Evolutionary conservation across 53 echinoderm and acorn worm genomes (phyloP).

Genomic region (Luidia sarsii): DNA sequence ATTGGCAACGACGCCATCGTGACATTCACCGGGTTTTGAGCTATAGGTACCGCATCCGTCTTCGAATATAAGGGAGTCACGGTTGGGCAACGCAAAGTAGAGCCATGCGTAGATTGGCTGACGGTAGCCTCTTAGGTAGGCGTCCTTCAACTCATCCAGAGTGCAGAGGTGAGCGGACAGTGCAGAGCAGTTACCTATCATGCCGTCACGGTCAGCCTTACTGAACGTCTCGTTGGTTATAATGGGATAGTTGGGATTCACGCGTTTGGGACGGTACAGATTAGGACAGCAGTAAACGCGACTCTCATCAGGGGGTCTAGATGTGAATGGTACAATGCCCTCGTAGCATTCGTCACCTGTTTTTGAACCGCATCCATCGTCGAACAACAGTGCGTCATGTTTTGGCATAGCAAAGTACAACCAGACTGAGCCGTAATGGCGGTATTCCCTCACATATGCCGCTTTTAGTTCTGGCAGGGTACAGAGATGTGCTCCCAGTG

Average conservation of each 20-base stretch:
- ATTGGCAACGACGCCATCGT: constrained; percentile 19
- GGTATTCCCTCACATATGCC: neutral
- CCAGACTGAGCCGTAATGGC: too few relatives aligned
- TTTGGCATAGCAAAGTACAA: neutral
- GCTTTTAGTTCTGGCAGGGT: constrained; percentile 18
- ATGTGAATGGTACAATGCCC: constrained; percentile 13
- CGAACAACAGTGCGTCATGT: neutral
- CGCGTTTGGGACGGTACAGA: neutral
- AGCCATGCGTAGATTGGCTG: neutral
- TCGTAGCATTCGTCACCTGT: constrained; percentile 1
- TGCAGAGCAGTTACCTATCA: neutral
- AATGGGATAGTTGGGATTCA: neutral
- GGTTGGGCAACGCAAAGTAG: neutral
- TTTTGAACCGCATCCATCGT: neutral
- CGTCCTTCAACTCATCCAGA: constrained; percentile 38
- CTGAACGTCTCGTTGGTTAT: neutral
- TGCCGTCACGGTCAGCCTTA: neutral
- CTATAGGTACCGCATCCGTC: neutral
- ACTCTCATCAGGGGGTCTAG: neutral
- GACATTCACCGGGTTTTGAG: neutral
- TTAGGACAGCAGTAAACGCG: constrained; percentile 4
- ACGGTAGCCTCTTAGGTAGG: constrained; percentile 20
- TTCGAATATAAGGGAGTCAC: neutral
- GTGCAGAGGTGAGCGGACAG: constrained; percentile 23
- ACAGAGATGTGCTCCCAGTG: constrained; percentile 5